Conservation (phyloP, 2,113 vertebrate species). For the Elachura formosa region DNA sequence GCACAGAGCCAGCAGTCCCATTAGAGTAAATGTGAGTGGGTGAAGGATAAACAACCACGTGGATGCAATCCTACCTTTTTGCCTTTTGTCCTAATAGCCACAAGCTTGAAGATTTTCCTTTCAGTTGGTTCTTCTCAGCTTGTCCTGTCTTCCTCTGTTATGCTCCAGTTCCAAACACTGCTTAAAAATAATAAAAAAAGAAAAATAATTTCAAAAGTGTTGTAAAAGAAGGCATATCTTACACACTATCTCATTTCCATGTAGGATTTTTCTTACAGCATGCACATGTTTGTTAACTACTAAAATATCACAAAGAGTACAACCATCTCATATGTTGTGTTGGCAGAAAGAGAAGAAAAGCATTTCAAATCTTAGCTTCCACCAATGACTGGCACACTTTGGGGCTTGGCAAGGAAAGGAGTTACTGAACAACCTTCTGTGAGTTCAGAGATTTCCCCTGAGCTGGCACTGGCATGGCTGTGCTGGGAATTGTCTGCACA, state of each 20-base stretch:
- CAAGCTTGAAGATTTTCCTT: background rate
- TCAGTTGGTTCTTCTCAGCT: background rate
- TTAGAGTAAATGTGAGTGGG: fast-evolving
- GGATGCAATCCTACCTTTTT: background rate
- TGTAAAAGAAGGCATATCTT: background rate
- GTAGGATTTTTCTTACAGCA: background rate
- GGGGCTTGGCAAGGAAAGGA: background rate
- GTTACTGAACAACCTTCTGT: background rate
- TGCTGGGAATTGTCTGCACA: background rate
- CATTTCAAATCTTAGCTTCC: background rate
- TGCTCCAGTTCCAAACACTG: background rate
- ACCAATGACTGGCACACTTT: background rate
- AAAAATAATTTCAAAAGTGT: background rate
- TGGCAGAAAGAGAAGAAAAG: background rate
- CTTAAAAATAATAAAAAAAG: background rate
- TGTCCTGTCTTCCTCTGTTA: background rate
- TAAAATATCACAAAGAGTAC: background rate
- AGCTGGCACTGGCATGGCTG: background rate
- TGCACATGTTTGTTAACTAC: background rate
- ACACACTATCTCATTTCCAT: background rate
- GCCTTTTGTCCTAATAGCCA: background rate
- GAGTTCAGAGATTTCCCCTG: background rate
- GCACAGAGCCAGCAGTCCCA: background rate
- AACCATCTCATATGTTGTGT: background rate
- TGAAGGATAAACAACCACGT: background rate